Evolutionary conservation across 2,888 invertebrate genomes (phyloP), one percentile per base, ranked within the genome.

Genomic region (Hyposoter dolosus): DNA sequence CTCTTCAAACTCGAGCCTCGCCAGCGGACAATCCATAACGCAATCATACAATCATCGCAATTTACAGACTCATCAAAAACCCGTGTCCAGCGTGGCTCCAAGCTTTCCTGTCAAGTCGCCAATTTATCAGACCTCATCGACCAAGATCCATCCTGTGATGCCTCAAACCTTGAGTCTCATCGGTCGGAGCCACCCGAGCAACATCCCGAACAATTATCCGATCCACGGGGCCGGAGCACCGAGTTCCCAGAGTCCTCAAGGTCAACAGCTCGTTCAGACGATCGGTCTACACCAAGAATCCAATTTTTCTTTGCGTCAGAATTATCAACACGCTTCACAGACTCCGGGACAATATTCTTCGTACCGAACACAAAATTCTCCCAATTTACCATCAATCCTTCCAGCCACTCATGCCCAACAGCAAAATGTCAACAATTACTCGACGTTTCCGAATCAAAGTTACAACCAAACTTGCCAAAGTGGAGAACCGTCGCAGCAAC

Each of bases 41-140:
- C 93, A 92, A 75, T 84, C 85, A 10, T 93, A 93, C 72, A 92
- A 91, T 83, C 92, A 92, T 63, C 88, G 93, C 63, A 93, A 91
- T 79, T 81, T 92, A 7, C 92, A 92, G 45, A 95, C 94, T 89
- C 95, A 96, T 92, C 96, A 98, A 95, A 98, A 98, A 94, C 98
- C 98, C 86, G 97, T 98, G 88, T 98, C 97, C 94, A 98, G 97
- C 94, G 98, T 98, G 87, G 97, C 98, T 89, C 97, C 98, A 87
- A 96, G 96, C 90, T 96, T 97, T 94, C 95, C 96, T 86, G 94
- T 94, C 0, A 94, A 94, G 69, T 97, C 97, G 90, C 97, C 96
- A 92, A 96, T 97, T 89, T 97, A 97, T 95, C 97, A 97, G 94
- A 97, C 97, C 87, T 97, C 97, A 82, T 97, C 97, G 90, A 97